Base-by-base conservation (phyloP, 2,113 vertebrate species). In the Kryptolebias marmoratus region DNA sequence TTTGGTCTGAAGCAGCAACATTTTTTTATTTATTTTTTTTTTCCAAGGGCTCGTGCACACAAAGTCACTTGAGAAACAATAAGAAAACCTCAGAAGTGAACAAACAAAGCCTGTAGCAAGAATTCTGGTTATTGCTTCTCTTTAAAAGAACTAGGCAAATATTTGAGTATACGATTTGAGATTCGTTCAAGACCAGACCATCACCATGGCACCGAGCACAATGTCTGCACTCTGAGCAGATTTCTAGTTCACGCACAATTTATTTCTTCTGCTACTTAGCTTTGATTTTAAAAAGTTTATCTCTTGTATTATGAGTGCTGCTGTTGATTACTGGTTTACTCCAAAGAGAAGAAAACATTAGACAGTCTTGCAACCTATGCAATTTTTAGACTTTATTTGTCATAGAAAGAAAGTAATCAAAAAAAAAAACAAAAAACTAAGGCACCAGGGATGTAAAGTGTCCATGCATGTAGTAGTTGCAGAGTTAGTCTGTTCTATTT, bases 151-250 rank as follows among this genome's bases (percentile, higher is more conserved):
- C 68, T 5, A 15, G 42, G 57, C 83, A 87, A 87, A 89, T 79
- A 88, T 87, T 86, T 75, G 65, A 82, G 56, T 4, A 53, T 74
- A 78, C 16, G n/a, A 80, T 64, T 84, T 55, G 50, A 71, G 72
- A 84, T 75, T 57, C 16, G 12, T 60, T 44, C 52, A 42, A 72
- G 76, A 8, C 54, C 52, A 82, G 68, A 80, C 73, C 72, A 30
- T 87, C 64, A 1, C 82, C 76, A 65, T 82, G 79, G 75, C 74
- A 87, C 58, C 68, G 0, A 71, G 75, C 16, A 32, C 49, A 74
- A 70, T 47, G 39, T 16, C 36, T n/a, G 9, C 49, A 64, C 28
- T 50, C 14, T 7, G 31, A 71, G 61, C 4, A 32, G 8, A 57
- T 64, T 45, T 52, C 54, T 16, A 53, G 14, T 36, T 22, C 28